Evolutionary conservation across 2,888 invertebrate genomes (phyloP).

Genomic region (Syritta pipiens): DNA sequence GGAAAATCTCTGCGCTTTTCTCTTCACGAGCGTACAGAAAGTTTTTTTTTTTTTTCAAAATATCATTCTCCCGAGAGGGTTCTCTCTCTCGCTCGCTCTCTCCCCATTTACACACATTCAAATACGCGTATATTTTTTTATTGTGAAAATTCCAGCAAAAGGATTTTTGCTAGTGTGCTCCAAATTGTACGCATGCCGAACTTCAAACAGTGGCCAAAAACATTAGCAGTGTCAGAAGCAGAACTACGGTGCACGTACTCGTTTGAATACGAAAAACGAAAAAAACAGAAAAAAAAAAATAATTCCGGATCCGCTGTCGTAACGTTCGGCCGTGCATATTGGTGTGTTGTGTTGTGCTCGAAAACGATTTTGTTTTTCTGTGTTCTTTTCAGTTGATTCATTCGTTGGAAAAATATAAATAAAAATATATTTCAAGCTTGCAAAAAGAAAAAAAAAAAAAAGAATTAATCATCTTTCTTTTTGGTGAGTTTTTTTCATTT

Average conservation of each 20-base stretch:
- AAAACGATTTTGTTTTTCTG: conserved; percentile 27
- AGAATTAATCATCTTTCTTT: conserved; percentile 19
- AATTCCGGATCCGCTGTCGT: conserved; percentile 54
- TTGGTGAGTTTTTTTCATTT: too few relatives aligned
- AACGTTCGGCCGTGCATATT: conserved; percentile 57
- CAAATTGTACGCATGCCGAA: conserved; percentile 61
- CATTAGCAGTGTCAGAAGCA: conserved; percentile 44
- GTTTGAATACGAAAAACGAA: conserved; percentile 47
- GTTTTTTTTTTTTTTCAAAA: too few relatives aligned
- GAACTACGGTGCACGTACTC: conserved; percentile 34
- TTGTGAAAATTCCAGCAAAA: conserved; percentile 51
- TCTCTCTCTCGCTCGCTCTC: not conserved
- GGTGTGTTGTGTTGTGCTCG: conserved; percentile 32
- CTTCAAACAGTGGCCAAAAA: conserved; percentile 44
- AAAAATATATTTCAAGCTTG: not conserved
- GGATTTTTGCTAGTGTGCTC: conserved; percentile 50
- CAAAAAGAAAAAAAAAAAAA: not conserved
- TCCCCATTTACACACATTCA: conserved; percentile 12
- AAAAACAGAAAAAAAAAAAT: too few relatives aligned
- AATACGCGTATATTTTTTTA: conserved; percentile 24
- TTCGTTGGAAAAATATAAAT: not conserved
- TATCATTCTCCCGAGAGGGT: too few relatives aligned
- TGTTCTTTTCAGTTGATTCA: conserved; percentile 9
- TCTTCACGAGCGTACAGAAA: too few relatives aligned
- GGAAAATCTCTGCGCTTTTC: too few relatives aligned